Percentiles rank a stretch among this genome's conserved stretches.
These are phyloP conservation scores for Climacteris rufus DNA, from an alignment of 2,113 vertebrate genomes.

Conservation along the genomic window DNA sequence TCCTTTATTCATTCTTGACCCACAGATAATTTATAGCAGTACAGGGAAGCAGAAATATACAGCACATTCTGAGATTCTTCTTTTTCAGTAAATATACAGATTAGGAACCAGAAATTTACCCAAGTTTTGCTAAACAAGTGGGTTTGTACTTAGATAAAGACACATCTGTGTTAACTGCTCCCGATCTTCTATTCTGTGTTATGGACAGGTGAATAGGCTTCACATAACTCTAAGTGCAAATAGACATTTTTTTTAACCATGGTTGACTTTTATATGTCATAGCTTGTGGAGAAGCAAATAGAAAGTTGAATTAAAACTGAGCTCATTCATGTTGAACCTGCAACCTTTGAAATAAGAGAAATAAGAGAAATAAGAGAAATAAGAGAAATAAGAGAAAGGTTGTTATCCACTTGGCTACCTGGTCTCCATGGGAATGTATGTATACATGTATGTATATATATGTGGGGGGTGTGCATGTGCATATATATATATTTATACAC, in stretches of 20 bases:
- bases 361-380: too few species aligned
- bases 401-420: not conserved
- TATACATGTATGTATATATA: not conserved
- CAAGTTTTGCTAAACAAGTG: not conserved
- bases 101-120: not conserved
- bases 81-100: not conserved
- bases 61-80: not conserved
- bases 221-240: not conserved
- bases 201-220: not conserved
- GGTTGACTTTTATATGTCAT: not conserved
- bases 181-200: not conserved
- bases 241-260: not conserved
- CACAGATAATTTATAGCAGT: not conserved
- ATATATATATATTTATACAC: not conserved
- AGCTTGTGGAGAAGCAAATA: not conserved
- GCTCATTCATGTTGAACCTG: not conserved
- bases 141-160: not conserved
- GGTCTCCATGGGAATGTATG: not conserved
- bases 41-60: not conserved
- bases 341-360: not conserved
- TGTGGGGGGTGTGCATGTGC: not conserved
- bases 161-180: not conserved
- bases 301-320: slow-evolving; percentile 6
- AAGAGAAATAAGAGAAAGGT: too few species aligned
- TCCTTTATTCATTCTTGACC: not conserved